A percentile compares a stretch with the other conserved stretches of the same genome.
These are phyloP conservation scores for Drosophila helvetica DNA, from an alignment of 2,888 invertebrate genomes.

Conservation along the genomic window DNA sequence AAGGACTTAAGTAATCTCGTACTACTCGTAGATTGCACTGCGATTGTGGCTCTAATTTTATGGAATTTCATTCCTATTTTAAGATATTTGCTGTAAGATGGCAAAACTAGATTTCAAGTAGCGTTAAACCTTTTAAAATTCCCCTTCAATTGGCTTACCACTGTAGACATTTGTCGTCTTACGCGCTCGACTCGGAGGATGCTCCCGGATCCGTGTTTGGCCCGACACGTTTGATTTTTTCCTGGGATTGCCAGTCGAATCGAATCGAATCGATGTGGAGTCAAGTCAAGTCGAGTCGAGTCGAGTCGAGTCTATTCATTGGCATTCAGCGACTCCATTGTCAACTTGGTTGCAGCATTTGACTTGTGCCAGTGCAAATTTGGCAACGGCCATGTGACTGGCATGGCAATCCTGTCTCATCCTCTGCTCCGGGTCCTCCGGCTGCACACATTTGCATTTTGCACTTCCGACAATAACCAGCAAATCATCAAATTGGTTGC, in stretches of 20 bases:
- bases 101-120: not conserved
- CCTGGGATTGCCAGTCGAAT: slow-evolving; percentile 21
- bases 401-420: slow-evolving; percentile 48
- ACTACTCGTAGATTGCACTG: not conserved
- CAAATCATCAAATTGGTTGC: slow-evolving; percentile 43
- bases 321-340: slow-evolving; percentile 61
- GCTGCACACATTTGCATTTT: slow-evolving; percentile 26
- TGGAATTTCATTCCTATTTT: not conserved
- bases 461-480: slow-evolving; percentile 43
- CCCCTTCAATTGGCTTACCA: not conserved
- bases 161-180: slow-evolving; percentile 20
- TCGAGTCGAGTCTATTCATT: slow-evolving; percentile 54
- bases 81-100: not conserved
- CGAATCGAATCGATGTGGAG: not conserved
- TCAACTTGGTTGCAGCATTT: slow-evolving; percentile 45
- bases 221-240: slow-evolving; percentile 62
- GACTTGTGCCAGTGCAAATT: slow-evolving; percentile 62
- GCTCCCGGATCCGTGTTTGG: slow-evolving; percentile 40
- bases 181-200: slow-evolving; percentile 29
- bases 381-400: slow-evolving; percentile 55
- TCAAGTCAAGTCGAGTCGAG: slow-evolving; percentile 3
- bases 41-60: not conserved
- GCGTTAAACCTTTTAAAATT: not conserved
- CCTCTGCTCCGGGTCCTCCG: not conserved
- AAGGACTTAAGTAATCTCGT: no score